Base-by-base conservation (phyloP, 1,140 invertebrate genomes). In the Adelges cooleyi region DNA sequence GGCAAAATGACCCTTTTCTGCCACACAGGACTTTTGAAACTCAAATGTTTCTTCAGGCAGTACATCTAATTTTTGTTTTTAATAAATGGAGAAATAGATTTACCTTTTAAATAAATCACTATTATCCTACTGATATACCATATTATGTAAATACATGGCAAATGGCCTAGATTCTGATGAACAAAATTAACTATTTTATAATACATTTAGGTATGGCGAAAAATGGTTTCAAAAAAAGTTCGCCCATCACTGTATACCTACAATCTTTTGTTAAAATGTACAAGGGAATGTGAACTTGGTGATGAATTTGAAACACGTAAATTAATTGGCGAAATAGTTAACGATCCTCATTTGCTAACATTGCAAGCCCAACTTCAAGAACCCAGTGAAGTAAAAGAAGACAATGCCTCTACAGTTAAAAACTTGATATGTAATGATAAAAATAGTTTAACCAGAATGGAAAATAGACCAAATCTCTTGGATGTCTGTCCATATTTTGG, bases 151-250 rank as follows among this genome's bases (percentile, higher is more conserved):
- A n/a, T n/a, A n/a, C n/a, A n/a, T n/a, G n/a, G n/a, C n/a, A n/a
- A n/a, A n/a, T n/a, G n/a, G n/a, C n/a, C n/a, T n/a, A n/a, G n/a
- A n/a, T n/a, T n/a, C n/a, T n/a, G n/a, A n/a, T n/a, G n/a, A n/a
- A n/a, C n/a, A n/a, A n/a, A n/a, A n/a, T n/a, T n/a, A n/a, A n/a
- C n/a, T n/a, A n/a, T n/a, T n/a, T n/a, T n/a, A n/a, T n/a, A n/a
- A n/a, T n/a, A n/a, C n/a, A n/a, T n/a, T n/a, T 56, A 81, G 80
- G 74, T 92, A n/a, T 95, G 90, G 89, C 81, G 85, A 50, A 84
- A 89, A 76, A 86, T 95, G 84, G 72, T 81, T 29, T 71, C 77
- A 62, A 76, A 78, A 68, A 79, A 77, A 49, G 77, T 92, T 5
- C 78, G 74, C 53, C 89, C 89, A 2, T 80, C 81, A 71, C 73